Base-by-base conservation (phyloP, 2,888 invertebrate genomes). In the Nineta flava region DNA sequence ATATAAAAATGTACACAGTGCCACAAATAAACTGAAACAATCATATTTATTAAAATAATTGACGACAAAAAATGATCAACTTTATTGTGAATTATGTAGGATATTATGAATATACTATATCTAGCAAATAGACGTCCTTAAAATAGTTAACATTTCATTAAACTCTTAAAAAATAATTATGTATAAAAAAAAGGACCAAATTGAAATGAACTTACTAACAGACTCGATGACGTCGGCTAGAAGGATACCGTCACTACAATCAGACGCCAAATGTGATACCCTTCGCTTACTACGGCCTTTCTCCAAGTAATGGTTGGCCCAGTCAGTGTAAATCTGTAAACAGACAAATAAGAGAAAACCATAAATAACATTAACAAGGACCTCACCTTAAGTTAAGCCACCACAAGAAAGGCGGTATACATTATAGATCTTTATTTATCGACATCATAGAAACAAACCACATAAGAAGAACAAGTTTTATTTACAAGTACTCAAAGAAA, bases 281-380 rank as follows among this genome's bases (percentile, higher is more conserved):
- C 87, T 81, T 52, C 85, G 79, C 59, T 90, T 86, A 57, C 87
- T 87, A 56, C 86, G 79, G 51, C 87, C 87, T 61, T 93, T 87
- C 67, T 95, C 94, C 73, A 95, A 70, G 68, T 95, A 95, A 65
- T 95, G 94, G 69, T 95, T 95, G 46, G 94, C 95, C 95, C 95
- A 95, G 72, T 95, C 94, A 50, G 94, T 94, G 71, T 95, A 95
- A 62, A 95, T 93, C 94, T 95, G 76, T 4, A 74, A 71, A 56
- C 57, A 60, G 60, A 57, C 53, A 56, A 53, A 52, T 9, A 42
- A 41, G n/a, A 26, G 7, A 19, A n/a, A n/a, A n/a, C n/a, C n/a
- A 41, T 26, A n/a, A 40, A 31, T 17, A 19, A 19, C 43, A 43
- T 19, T 43, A 17, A 43, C 12, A 43, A 43, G 15, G 43, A 21